Base-by-base conservation (phyloP, 2,797 vertebrate genomes). In the Neomorphus geoffroyi region DNA sequence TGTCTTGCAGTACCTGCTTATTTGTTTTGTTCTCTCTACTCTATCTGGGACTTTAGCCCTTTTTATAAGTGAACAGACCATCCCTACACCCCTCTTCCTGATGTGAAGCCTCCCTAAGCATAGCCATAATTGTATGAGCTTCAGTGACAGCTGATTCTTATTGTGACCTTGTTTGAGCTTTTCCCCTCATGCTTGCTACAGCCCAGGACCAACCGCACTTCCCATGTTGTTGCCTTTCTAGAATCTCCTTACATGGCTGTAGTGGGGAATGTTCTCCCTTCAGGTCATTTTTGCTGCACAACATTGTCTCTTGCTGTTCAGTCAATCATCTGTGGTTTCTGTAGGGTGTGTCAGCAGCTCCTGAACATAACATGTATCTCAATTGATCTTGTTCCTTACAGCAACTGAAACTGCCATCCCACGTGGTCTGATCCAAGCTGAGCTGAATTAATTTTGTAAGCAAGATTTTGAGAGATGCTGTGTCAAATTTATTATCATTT, bases 401-500 rank as follows among this genome's bases (percentile, higher is more conserved):
- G 71, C 53, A 73, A 13, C 30, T 86, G 65, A 78, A 90, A 18
- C 17, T 93, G 39, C 23, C 41, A 37, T 80, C 28, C 21, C 37
- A 58, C 2, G 11, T 77, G 35, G 13, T 88, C 50, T 75, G 61
- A 86, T 84, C 28, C 39, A 80, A 81, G 51, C 45, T 79, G 79
- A 93, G 67, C 27, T 58, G 66, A 89, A 89, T 91, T 85, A 86
- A 86, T 96, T 96, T 93, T 92, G 51, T 67, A 90, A 69, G 75
- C 37, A 72, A 81, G 60, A 77, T 94, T 94, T 93, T 94, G 90
- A 93, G 62, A 85, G 60, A 24, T 79, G 48, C 46, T 80, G 37
- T 93, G 74, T 94, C 77, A 93, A 90, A 94, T 94, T 86, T 94
- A 75, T 94, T 92, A 69, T 86, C 41, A 37, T 91, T 94, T 92